These are phyloP conservation scores for Diloba caeruleocephala DNA, from an alignment of 2,888 invertebrate genomes.

Conservation along the genomic window DNA sequence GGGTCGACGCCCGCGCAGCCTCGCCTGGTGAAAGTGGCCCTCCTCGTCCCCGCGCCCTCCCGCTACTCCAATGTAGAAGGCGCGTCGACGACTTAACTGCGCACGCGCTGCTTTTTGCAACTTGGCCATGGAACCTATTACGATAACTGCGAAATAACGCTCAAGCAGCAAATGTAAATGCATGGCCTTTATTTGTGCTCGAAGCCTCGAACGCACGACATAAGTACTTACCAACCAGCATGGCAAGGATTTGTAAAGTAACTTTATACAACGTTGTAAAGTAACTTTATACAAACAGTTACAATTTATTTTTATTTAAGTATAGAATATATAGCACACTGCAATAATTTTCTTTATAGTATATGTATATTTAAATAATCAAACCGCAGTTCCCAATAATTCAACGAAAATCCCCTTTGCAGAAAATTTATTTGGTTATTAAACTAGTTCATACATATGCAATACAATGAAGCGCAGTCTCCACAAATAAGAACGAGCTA, in stretches of 20 bases:
- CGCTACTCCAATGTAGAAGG: constrained; percentile 70
- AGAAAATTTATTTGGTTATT: constrained; percentile 19
- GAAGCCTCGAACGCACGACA: constrained; percentile 72
- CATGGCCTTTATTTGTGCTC: constrained; percentile 79
- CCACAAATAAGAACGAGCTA: constrained; percentile 17
- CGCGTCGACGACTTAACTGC: constrained; percentile 77
- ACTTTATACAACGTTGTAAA: too few species aligned
- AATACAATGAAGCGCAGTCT: constrained; percentile 33
- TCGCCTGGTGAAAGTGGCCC: constrained; percentile 87
- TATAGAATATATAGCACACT: too few species aligned
- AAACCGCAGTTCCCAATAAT: too few species aligned
- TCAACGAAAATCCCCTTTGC: constrained; percentile 39
- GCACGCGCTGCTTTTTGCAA: constrained; percentile 88
- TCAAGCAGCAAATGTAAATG: constrained; percentile 82
- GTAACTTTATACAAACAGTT: too few species aligned
- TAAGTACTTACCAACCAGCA: constrained; percentile 47
- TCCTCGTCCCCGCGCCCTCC: constrained; percentile 70
- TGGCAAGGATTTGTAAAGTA: constrained; percentile 46
- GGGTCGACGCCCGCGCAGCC: constrained; percentile 89
- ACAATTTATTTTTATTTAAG: too few species aligned
- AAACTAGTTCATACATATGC: constrained; percentile 23
- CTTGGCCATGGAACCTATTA: constrained; percentile 88
- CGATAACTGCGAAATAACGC: constrained; percentile 85
- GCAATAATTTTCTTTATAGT: too few species aligned
- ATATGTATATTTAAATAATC: too few species aligned